phyloP scores from a whole-genome alignment of 1,140 invertebrate species.

The Nomia melanderi region DNA sequence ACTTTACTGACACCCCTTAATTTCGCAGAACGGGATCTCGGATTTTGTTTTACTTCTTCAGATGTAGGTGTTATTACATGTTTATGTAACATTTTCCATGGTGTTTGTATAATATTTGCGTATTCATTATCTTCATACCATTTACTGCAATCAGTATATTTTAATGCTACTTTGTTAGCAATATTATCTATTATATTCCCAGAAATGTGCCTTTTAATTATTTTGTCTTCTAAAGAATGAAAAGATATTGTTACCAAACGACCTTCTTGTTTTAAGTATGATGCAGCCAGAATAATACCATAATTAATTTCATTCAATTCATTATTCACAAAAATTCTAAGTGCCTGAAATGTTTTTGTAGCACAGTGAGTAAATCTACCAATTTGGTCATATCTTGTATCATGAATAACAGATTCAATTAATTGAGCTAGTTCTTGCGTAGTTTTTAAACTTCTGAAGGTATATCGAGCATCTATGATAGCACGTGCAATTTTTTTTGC shows the following conservation, averaged over 20 bases:
- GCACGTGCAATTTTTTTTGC: conserved; percentile 93
- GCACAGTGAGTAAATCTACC: conserved; percentile 90
- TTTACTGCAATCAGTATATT: conserved; percentile 83
- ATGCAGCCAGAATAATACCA: conserved; percentile 89
- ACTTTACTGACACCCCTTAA: conserved; percentile 90
- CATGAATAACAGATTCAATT: conserved; percentile 83
- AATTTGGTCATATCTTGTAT: conserved; percentile 85
- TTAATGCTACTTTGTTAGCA: conserved; percentile 85
- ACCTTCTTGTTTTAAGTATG: conserved; percentile 89
- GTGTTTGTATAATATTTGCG: conserved; percentile 82
- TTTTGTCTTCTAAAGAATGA: conserved; percentile 97
- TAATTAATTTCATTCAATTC: conserved; percentile 98
- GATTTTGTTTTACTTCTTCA: conserved; percentile 90
- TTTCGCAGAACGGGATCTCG: conserved; percentile 93
- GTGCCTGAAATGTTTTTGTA: conserved; percentile 96
- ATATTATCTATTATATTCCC: conserved; percentile 87
- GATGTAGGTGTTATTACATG: conserved; percentile 88
- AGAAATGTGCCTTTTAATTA: conserved; percentile 94
- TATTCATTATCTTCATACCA: conserved; percentile 83
- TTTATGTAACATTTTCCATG: conserved; percentile 90
- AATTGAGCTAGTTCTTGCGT: conserved; percentile 92
- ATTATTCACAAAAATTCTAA: conserved; percentile 98
- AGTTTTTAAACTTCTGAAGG: conserved; percentile 89
- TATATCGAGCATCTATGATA: conserved; percentile 93
- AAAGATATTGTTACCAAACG: conserved; percentile 92